Base-by-base conservation (phyloP, 2,113 vertebrate species). In the Ptyas mucosa region DNA sequence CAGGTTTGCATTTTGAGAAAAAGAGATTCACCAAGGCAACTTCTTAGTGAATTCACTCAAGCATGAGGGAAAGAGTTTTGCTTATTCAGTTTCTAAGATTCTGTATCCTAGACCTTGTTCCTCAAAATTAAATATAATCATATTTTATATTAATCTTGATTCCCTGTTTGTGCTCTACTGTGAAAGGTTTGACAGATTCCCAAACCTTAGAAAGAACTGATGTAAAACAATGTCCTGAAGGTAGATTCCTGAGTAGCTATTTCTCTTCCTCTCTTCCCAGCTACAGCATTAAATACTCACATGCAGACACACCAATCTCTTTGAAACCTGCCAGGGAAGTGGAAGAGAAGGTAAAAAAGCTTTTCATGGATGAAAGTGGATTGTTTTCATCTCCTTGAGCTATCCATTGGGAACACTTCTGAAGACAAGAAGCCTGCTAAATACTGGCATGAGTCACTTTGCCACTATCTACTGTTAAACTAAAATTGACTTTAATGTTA, bases 311-410 rank as follows among this genome's bases (percentile, higher is more conserved):
- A 52, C 4, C 26, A 0, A 0, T 91, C 49, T 14, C 20, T 89
- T 94, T 88, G 53, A 14, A 93, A 95, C 94, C 90, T 85, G 61
- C 46, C 29, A 85, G 0, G 8, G 69, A 8, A 11, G 29, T 92
- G 51, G 89, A 87, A 52, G 53, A 75, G 64, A 75, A 90, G 88
- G 24, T 93, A 12, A 49, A 90, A 91, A 57, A 91, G 43, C 26
- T 86, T 75, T 94, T 75, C 93, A 61, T 3, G 12, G 34, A 75
- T 90, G n/a, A 93, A 95, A 95, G 24, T 43, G 69, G 51, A 95
- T 95, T 96, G 95, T 64, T 93, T 92, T 96, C 91, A 95, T 24
- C 93, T 3, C 58, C 61, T 95, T 95, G 87, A 85, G 93, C 92
- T 91, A n/a, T 54, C 94, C 85, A 87, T 58, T 87, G 93, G 93